These are phyloP conservation scores for Zele albiditarsus DNA, from an alignment of 2,888 invertebrate genomes.

Conservation along the genomic window DNA sequence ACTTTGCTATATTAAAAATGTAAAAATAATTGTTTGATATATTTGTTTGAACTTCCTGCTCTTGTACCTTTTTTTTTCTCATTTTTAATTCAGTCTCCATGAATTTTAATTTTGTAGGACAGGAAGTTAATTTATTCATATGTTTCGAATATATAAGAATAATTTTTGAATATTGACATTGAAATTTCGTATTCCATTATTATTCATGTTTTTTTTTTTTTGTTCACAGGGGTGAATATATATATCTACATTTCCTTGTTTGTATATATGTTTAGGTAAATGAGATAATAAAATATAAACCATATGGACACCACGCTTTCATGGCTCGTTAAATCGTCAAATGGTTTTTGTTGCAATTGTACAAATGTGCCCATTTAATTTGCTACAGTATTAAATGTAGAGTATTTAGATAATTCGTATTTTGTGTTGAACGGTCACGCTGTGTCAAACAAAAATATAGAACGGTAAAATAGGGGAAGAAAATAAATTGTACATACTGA, in stretches of 20 bases:
- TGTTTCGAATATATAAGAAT: too few relatives aligned
- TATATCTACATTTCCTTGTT: not conserved
- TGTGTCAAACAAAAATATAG: not conserved
- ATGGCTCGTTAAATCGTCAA: constrained; percentile 28
- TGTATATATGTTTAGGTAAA: not conserved
- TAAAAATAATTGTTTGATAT: too few relatives aligned
- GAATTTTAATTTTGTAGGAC: too few relatives aligned
- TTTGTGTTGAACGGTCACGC: not conserved
- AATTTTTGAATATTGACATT: too few relatives aligned
- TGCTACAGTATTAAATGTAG: not conserved
- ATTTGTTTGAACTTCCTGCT: too few relatives aligned
- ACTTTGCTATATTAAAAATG: too few relatives aligned
- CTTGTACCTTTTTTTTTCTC: too few relatives aligned
- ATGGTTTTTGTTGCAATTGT: constrained; percentile 2
- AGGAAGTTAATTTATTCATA: too few relatives aligned
- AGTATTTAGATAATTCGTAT: not conserved
- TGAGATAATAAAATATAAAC: constrained; percentile 9
- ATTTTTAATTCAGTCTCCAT: too few relatives aligned
- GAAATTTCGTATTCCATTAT: not conserved
- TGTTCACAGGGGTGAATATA: not conserved
- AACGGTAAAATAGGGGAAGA: too few relatives aligned
- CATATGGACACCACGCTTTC: constrained; percentile 29
- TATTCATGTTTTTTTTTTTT: not conserved
- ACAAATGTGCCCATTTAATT: not conserved
- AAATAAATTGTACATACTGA: not conserved